Evolutionary conservation across 2,888 invertebrate genomes (phyloP), one percentile per base, ranked within the genome.

Genomic region (Syritta pipiens): DNA sequence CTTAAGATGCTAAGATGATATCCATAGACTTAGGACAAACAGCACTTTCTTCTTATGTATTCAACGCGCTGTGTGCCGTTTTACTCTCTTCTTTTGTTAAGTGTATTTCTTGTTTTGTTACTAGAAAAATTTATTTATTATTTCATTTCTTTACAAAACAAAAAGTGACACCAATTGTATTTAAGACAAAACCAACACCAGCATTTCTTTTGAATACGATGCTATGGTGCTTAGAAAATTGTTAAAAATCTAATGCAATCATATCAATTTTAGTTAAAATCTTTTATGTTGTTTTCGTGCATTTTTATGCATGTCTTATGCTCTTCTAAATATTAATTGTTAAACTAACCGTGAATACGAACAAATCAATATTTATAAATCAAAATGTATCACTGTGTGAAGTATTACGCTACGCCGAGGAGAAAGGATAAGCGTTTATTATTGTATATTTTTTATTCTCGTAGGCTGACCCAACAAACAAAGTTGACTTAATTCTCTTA

Each of bases 1-100:
- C 63, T 30, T 77, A 72, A 79, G 60, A 62, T 14, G 24, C 24
- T 77, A 72, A 79, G 60, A 62, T 14, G 24, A 74, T 68, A 68
- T 62, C 67, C 49, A 51, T 79, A 67, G 49, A 55, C 6, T 42
- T 57, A 74, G 53, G 44, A 28, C 22, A 32, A 28, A 19, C 22
- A 46, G n/a, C n/a, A n/a, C n/a, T n/a, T n/a, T n/a, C 24, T 26
- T 14, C 32, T 35, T 30, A 53, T 30, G 26, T 44, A 59, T 48
- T 62, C 26, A 40, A 19, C 26, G n/a, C n/a, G 77, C 57, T 53
- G 7, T 26, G 30, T 65, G 65, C 65, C 53, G 37, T 46, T 71
- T 68, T 68, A 37, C 9, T 49, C 6, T 42, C 49, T 48, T 37
- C n/a, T n/a, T 10, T 6, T 37, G 37, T 17, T 12, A 40, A 40